Base-by-base conservation (phyloP, 2,797 vertebrate genomes). In the Enteromius radiatus region DNA sequence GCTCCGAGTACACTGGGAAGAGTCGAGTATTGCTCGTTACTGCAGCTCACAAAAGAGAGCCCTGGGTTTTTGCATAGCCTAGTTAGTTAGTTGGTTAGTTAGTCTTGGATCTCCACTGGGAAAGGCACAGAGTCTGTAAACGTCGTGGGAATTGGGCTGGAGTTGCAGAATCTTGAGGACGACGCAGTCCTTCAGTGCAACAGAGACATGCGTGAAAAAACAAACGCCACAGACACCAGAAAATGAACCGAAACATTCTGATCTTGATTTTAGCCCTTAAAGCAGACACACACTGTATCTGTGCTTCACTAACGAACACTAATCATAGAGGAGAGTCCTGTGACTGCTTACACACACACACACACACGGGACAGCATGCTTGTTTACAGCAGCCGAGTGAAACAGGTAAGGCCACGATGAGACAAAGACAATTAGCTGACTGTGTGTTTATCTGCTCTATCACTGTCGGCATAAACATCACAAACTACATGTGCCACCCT, bases 11-110 rank as follows among this genome's bases (percentile, higher is more conserved):
- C 63, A 59, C 56, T 14, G 56, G 5, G 12, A 2, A 14, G n/a
- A 59, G n/a, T 59, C 54, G 5, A 61, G 31, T 8, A n/a, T 14
- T 19, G 15, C 75, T 61, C 8, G 9, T 14, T 59, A 59, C 23
- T 59, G 56, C 56, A 26, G 56, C 56, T 14, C 56, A 56, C 9
- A 56, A 10, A 3, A n/a, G 49, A 52, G 49, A 15, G 26, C 5
- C 43, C 69, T 86, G 88, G 86, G 49, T 26, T 85, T 84, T 93
- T 95, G 94, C 95, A 95, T 95, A 95, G 95, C 92, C 91, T 90
- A 88, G 91, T 92, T 84, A 76, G 38, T 90, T 84, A 74, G 90
- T 86, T 91, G 83, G 38, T 15, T 45, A 45, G 54, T 67, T 38
- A 69, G 23, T 80, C 33, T n/a, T 59, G 65, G 36, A 31, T 43